Conservation (phyloP, 2,113 vertebrate species). For the Felis catus region DNA sequence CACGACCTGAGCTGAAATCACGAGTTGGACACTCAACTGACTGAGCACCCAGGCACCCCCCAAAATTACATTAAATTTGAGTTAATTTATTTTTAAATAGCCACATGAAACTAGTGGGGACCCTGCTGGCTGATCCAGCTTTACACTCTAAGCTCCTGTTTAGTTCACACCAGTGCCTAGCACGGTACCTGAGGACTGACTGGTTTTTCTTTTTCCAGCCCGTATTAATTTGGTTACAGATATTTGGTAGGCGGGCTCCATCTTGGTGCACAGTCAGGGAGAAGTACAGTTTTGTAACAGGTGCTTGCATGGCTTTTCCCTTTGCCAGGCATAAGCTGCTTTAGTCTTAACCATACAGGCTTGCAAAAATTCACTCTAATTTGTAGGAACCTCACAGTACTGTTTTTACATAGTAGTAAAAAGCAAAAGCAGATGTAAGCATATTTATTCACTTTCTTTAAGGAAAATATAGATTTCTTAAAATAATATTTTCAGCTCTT, state of each 20-base stretch:
- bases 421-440: neutral
- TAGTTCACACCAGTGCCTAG: neutral
- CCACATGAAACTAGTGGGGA: neutral
- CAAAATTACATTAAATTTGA: conserved; percentile 11
- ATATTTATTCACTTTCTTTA: conserved; percentile 25
- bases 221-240: neutral
- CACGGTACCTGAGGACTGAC: neutral
- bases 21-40: neutral
- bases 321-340: neutral
- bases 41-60: neutral
- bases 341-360: neutral
- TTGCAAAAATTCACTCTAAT: neutral
- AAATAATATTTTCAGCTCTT: neutral
- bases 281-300: neutral
- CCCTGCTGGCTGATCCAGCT: neutral
- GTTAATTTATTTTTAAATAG: neutral
- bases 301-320: neutral
- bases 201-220: neutral
- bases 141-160: neutral
- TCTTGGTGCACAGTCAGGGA: neutral
- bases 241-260: neutral
- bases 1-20: neutral
- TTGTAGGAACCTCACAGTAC: neutral
- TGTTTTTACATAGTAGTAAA: neutral
- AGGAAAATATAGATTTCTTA: neutral